Evolutionary conservation across 2,113 vertebrate species (phyloP).

Genomic region (Origma solitaria): DNA sequence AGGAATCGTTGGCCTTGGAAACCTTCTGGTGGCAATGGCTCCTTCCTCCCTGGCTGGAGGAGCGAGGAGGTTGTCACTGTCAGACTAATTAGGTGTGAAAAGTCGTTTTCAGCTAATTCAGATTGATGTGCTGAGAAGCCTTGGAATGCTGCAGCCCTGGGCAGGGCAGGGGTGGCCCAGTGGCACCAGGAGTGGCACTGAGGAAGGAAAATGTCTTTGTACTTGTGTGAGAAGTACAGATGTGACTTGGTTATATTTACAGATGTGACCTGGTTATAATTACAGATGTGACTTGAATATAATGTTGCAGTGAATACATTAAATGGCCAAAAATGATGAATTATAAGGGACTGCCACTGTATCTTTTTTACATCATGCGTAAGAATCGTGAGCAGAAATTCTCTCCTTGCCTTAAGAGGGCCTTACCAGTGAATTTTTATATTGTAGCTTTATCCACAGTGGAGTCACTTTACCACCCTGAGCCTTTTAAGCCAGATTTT

Average conservation of each 20-base stretch:
- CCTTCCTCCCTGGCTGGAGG: neutral
- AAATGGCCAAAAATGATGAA: neutral
- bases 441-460: neutral
- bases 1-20: neutral
- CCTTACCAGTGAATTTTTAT: neutral
- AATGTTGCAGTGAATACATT: neutral
- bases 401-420: neutral
- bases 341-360: neutral
- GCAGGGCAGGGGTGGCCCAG: neutral
- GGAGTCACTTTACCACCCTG: fast-evolving
- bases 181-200: neutral
- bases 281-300: neutral
- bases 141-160: neutral
- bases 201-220: neutral
- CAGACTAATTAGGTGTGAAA: neutral
- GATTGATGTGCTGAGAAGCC: neutral
- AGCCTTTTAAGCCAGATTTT: neutral
- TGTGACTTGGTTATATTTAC: neutral
- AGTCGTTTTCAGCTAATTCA: neutral
- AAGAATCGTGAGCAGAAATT: neutral
- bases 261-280: neutral
- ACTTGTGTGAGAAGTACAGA: fast-evolving
- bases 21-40: neutral
- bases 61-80: neutral
- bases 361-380: neutral